phyloP scores from a whole-genome alignment of 2,113 vertebrate genomes.

The Panurus biarmicus region DNA sequence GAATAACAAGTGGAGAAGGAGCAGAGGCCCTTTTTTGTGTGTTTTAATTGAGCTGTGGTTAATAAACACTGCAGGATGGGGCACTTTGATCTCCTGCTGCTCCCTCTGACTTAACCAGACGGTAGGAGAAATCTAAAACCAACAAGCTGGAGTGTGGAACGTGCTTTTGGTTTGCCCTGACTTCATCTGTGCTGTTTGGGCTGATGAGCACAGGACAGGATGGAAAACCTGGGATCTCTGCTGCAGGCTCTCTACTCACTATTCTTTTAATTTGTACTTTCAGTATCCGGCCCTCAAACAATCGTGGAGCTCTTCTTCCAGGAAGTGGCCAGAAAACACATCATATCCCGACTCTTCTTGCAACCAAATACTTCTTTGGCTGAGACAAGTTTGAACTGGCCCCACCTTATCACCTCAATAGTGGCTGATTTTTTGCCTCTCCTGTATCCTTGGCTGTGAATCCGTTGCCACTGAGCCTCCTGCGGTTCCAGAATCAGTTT shows the following conservation, averaged over 20 bases:
- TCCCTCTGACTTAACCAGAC: neutral
- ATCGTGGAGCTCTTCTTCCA: conserved; percentile 93
- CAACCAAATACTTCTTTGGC: conserved; percentile 68
- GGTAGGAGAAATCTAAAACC: neutral
- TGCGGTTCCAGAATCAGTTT: neutral
- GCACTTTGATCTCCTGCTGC: conserved; percentile 36
- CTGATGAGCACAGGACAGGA: neutral
- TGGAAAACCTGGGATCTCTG: neutral
- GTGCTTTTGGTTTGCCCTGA: neutral
- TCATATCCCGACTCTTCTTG: conserved; percentile 80
- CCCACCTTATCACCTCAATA: conserved; percentile 78
- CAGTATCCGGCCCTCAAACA: conserved; percentile 82
- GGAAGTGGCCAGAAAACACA: conserved; percentile 80
- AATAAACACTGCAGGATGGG: neutral
- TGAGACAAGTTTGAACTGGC: conserved; percentile 77
- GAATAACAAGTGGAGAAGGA: neutral
- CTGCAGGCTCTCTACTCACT: neutral
- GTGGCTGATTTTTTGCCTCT: conserved; percentile 82
- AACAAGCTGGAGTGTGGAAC: neutral
- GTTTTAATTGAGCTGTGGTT: neutral
- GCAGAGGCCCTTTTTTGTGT: neutral
- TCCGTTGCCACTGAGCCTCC: neutral
- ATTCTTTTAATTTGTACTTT: neutral
- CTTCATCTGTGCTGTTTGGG: neutral
- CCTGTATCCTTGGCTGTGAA: conserved; percentile 84